Conservation (phyloP, 2,888 invertebrate genomes). For the Colostygia pectinataria region DNA sequence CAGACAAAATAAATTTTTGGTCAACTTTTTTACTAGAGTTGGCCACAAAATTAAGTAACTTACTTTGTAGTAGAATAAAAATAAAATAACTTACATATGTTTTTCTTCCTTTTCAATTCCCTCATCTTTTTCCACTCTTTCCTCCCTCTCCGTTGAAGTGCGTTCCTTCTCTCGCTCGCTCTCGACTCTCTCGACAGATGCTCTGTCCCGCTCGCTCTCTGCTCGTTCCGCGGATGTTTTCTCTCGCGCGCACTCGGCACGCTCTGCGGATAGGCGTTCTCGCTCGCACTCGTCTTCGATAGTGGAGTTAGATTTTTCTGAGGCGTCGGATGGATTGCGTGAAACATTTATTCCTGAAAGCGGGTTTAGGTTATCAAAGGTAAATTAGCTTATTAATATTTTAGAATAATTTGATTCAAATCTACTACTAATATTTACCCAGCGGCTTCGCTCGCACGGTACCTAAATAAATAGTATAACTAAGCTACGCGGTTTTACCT, state of each 20-base stretch:
- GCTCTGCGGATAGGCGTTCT: conserved; percentile 26
- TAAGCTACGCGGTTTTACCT: too few species aligned
- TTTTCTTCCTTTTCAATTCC: conserved; percentile 39
- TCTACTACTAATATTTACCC: too few species aligned
- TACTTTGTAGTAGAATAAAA: too few species aligned
- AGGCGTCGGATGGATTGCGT: conserved; percentile 74
- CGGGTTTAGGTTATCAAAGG: too few species aligned
- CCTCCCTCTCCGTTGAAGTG: conserved; percentile 28
- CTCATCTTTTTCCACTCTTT: conserved; percentile 40
- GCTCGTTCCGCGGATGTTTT: conserved; percentile 28
- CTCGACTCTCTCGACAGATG: conserved; percentile 24
- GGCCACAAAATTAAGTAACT: too few species aligned
- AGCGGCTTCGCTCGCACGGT: too few species aligned
- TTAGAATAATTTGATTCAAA: too few species aligned
- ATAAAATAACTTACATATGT: conserved; percentile 46
- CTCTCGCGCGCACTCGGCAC: conserved; percentile 34
- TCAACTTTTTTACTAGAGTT: too few species aligned
- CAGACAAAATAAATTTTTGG: too few species aligned
- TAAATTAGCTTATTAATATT: too few species aligned
- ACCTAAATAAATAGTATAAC: too few species aligned
- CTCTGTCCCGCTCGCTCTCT: conserved; percentile 40
- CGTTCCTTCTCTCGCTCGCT: conserved; percentile 32
- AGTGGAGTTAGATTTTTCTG: conserved; percentile 46
- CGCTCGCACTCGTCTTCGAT: conserved; percentile 42
- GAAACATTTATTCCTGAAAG: conserved; percentile 66